A percentile compares a stretch with the other conserved stretches of the same genome.
Conservation (phyloP, 2,797 vertebrate genomes). For the Neostethus bicornis region DNA sequence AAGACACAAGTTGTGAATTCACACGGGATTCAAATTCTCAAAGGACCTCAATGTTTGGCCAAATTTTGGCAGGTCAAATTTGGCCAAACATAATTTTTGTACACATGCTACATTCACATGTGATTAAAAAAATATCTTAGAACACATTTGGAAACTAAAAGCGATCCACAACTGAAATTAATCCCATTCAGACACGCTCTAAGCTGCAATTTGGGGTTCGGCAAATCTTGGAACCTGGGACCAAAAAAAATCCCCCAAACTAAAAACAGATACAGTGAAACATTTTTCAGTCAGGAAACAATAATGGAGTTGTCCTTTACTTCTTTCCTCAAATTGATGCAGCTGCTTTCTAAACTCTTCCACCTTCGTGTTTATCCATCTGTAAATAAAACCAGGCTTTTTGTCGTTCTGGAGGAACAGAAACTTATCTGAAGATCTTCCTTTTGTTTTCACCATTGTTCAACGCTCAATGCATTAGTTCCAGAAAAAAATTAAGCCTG, state of each 20-base stretch:
- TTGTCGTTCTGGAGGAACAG: constrained; percentile 38
- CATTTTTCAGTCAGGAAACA: constrained; percentile 17
- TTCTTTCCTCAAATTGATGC: constrained; percentile 32
- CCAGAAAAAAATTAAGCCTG: constrained; percentile 41
- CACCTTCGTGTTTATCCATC: constrained; percentile 27
- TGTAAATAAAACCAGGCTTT: constrained; percentile 36
- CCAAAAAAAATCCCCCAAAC: constrained; percentile 18
- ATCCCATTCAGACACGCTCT: too few species aligned
- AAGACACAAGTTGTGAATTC: too few species aligned
- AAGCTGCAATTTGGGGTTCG: constrained; percentile 42
- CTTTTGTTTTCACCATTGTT: constrained; percentile 40
- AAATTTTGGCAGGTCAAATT: too few species aligned
- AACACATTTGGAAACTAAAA: too few species aligned
- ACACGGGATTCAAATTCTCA: too few species aligned
- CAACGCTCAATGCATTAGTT: constrained; percentile 25
- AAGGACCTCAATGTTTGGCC: too few species aligned
- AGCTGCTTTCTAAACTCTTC: constrained; percentile 30
- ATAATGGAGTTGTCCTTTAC: constrained; percentile 5
- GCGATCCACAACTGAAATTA: too few species aligned
- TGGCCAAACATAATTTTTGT: too few species aligned
- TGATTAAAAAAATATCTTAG: too few species aligned
- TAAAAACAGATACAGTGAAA: constrained; percentile 25
- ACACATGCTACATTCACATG: too few species aligned
- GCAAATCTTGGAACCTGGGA: constrained; percentile 13
- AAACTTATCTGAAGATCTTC: constrained; percentile 56